Evolutionary conservation across 1,140 invertebrate genomes (phyloP).

Genomic region (Drosophila azteca): DNA sequence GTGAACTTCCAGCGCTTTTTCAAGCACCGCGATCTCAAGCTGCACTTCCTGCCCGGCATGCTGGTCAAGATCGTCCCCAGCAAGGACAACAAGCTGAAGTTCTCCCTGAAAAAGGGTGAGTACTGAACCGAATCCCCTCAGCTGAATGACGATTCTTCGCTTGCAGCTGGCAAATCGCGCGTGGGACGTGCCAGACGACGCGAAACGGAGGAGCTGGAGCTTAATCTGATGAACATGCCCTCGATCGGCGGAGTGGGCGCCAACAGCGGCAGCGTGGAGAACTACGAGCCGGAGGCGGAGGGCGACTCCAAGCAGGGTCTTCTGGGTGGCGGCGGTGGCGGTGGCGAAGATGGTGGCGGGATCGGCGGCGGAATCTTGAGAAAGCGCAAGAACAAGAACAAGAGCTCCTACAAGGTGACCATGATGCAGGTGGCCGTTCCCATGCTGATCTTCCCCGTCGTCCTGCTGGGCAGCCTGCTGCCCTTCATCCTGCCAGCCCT

Average conservation of each 20-base stretch:
- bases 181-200: constrained; percentile 63
- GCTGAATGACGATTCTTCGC: neutral
- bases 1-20: constrained; percentile 77
- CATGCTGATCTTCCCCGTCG: constrained; percentile 75
- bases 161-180: constrained; percentile 44
- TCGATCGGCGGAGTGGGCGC: constrained; percentile 48
- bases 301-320: constrained; percentile 64
- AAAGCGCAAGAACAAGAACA: constrained; percentile 68
- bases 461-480: constrained; percentile 72
- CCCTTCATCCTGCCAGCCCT: constrained; percentile 78
- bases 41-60: constrained; percentile 77
- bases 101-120: constrained; percentile 75
- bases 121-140: neutral
- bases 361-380: constrained; percentile 29
- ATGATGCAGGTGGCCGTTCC: constrained; percentile 81
- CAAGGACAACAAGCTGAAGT: constrained; percentile 78
- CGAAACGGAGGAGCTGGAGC: constrained; percentile 59
- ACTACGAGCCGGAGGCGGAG: constrained; percentile 62
- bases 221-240: constrained; percentile 59
- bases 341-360: constrained; percentile 16
- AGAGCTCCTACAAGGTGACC: constrained; percentile 56
- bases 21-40: constrained; percentile 79
- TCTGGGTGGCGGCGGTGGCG: constrained; percentile 31
- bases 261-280: constrained; percentile 59
- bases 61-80: constrained; percentile 80